Evolutionary conservation across 2,797 vertebrate species (phyloP).

Genomic region (Catostomus latipinnis): DNA sequence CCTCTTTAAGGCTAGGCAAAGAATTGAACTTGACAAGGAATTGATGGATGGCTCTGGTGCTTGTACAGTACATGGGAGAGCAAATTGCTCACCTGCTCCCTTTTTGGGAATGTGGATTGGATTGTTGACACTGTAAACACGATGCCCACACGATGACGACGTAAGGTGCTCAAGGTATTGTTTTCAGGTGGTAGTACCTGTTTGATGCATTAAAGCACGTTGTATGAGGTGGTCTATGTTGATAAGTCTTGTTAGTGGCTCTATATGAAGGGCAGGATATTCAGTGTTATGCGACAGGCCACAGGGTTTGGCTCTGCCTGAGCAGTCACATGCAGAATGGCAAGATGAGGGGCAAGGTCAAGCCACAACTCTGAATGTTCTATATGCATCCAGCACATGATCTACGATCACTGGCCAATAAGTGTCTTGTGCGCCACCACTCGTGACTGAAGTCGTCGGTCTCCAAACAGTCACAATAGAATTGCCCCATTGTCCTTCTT

Average conservation of each 20-base stretch:
- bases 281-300: conserved; percentile 23
- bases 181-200: neutral
- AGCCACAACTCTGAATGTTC: conserved; percentile 11
- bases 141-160: neutral
- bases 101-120: conserved; percentile 4
- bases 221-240: neutral
- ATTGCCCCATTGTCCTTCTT: conserved; percentile 28
- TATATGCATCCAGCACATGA: conserved; percentile 7
- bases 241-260: no score
- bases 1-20: conserved; percentile 41
- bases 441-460: conserved; percentile 1
- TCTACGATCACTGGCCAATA: neutral
- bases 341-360: conserved; percentile 23
- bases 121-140: conserved; percentile 19
- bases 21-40: conserved; percentile 3
- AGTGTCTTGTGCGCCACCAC: neutral
- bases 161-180: conserved; percentile 19
- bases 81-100: neutral
- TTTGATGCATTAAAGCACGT: conserved; percentile 2
- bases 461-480: conserved; percentile 11
- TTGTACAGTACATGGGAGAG: neutral
- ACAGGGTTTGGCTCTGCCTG: conserved; percentile 6
- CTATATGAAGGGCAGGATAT: conserved; percentile 22
- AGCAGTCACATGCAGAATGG: conserved; percentile 32
- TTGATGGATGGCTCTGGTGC: neutral